Conservation (phyloP, 2,797 vertebrate genomes). For the Sorex maritimensis region DNA sequence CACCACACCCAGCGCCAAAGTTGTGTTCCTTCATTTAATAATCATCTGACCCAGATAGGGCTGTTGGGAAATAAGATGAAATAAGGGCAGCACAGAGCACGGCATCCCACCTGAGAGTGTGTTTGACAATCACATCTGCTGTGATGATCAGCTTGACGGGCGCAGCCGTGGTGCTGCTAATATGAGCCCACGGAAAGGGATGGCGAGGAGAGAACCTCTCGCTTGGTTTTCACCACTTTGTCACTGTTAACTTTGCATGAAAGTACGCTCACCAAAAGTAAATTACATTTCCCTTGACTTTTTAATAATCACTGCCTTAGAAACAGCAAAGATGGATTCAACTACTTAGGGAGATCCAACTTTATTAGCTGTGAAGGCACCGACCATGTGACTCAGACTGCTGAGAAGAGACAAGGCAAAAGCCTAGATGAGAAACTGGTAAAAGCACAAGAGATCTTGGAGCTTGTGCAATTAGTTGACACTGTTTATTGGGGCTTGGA, state of each 20-base stretch:
- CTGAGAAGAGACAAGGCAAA: conserved; percentile 58
- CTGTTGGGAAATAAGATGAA: conserved; percentile 56
- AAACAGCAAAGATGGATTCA: conserved; percentile 74
- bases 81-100: not conserved
- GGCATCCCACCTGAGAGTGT: conserved; percentile 35
- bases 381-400: conserved; percentile 43
- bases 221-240: conserved; percentile 69
- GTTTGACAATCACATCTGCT: not conserved
- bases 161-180: conserved; percentile 1
- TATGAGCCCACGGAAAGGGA: conserved; percentile 50
- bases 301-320: conserved; percentile 75
- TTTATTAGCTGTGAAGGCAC: conserved; percentile 69
- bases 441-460: conserved; percentile 58
- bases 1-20: not conserved
- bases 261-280: conserved; percentile 71
- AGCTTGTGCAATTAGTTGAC: conserved; percentile 60
- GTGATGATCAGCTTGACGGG: not conserved
- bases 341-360: conserved; percentile 60
- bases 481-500: conserved; percentile 58
- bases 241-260: conserved; percentile 69
- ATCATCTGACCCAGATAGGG: conserved; percentile 6
- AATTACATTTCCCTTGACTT: conserved; percentile 79
- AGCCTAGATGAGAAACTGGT: conserved; percentile 10
- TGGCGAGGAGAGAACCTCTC: not conserved
- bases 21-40: conserved; percentile 26